Base-by-base conservation (phyloP, 2,797 vertebrate species). In the Limosa lapponica region DNA sequence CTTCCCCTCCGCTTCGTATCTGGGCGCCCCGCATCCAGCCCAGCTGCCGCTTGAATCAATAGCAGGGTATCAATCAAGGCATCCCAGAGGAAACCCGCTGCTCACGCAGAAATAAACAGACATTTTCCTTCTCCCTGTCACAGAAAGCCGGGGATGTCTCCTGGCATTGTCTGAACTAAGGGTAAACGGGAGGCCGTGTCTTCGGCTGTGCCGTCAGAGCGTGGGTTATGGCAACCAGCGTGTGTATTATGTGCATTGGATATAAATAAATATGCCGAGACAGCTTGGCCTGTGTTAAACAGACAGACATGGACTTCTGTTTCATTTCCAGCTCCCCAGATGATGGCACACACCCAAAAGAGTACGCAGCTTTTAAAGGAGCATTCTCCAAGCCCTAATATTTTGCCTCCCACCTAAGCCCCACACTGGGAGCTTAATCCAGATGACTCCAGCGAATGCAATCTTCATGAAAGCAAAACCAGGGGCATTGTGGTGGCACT, bases 21-120 rank as follows among this genome's bases (percentile, higher is more conserved):
- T 70, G 89, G 70, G 82, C 0, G 0, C 79, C 85, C 89, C 55
- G 52, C 0, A 0, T 75, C 84, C 84, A 86, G 65, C 91, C 87
- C 82, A 88, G 94, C 93, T 95, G 91, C 78, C 2, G 9, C 87
- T 72, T 67, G 46, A 69, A 84, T 96, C 85, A 80, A 87, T 87
- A 85, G n/a, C 67, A 73, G 70, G 1, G 11, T 84, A 90, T 88
- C 87, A 90, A 39, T 62, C 82, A 78, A 78, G 57, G 72, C 65
- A 83, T 74, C 96, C 94, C 87, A 59, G 46, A 93, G 84, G 82
- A 80, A 92, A 86, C 72, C 61, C 0, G 0, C 82, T 61, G 84
- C 79, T 85, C 69, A 54, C 0, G 0, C 48, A 91, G 89, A 94
- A 95, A 88, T 41, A 83, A 87, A 77, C 67, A 44, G 71, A 49